Conservation (phyloP, 2,888 invertebrate species). For the Mesorhabditis sp. region DNA sequence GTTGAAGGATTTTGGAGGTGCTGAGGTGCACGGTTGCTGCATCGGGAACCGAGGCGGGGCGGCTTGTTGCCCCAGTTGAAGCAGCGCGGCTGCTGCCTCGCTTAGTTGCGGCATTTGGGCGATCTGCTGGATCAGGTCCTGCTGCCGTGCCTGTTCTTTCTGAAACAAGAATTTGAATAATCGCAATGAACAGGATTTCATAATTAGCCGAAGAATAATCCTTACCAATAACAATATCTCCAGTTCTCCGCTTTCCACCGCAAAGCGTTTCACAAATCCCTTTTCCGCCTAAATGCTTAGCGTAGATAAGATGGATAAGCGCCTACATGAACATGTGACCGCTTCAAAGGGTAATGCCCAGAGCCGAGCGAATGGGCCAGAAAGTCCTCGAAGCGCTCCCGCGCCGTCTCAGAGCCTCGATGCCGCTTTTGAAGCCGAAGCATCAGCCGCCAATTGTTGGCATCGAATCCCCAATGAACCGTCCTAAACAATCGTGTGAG, state of each 20-base stretch:
- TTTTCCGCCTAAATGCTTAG: no score
- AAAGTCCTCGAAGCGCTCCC: no score
- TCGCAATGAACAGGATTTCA: no score
- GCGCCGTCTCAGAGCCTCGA: no score
- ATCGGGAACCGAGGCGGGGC: background rate
- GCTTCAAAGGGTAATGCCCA: no score
- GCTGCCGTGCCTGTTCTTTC: background rate
- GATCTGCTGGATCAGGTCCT: background rate
- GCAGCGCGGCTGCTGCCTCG: background rate
- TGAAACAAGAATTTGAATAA: background rate
- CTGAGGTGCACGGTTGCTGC: background rate
- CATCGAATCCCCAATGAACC: background rate
- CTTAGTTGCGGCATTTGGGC: background rate
- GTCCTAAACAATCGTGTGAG: background rate
- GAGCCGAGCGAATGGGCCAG: no score
- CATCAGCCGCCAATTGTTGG: conserved; percentile 5
- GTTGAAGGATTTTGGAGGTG: background rate
- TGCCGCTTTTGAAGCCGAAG: background rate
- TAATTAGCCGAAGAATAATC: no score
- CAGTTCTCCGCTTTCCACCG: no score
- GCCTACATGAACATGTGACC: no score
- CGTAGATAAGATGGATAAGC: no score
- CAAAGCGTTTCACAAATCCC: no score
- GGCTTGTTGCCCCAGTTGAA: background rate
- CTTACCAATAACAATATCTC: no score